Base-by-base conservation (phyloP, 2,888 invertebrate genomes). In the Herminia tarsipennalis region DNA sequence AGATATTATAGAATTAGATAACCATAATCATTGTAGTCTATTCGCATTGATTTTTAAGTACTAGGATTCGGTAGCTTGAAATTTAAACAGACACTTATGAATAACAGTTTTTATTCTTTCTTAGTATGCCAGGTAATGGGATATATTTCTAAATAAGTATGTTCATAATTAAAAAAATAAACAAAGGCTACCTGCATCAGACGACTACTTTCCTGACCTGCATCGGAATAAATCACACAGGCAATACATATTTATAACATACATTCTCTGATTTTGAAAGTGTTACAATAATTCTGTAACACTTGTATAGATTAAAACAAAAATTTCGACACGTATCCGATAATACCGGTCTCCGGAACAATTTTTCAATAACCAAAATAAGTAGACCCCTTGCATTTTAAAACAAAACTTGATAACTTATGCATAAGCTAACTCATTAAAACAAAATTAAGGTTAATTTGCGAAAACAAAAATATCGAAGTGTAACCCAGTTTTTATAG, bases 381-480 rank as follows among this genome's bases (percentile, higher is more conserved):
- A 39, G 6, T 9, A 35, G 52, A 50, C 9, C 38, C 44, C 41
- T 44, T 32, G 32, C 32, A 51, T 36, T 52, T 57, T 51, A 41
- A 45, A 51, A 22, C 20, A 29, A 27, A 22, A 49, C 33, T 13
- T 10, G 18, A 16, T 40, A 40, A 51, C 35, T 52, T 53, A 62
- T 53, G 41, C 17, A 49, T 38, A 43, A 36, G 22, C 35, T 24
- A 48, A 41, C 25, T 5, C 48, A 53, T 66, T 54, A 36, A 47
- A 45, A 44, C 20, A 3, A 32, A 52, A 62, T 62, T 48, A 53
- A 58, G 56, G 63, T 58, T 51, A 62, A 57, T 55, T 53, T 46
- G 38, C 32, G 12, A 50, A 57, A 53, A 58, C 28, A 25, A 54
- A 57, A 48, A 50, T 46, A 18, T 32, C 45, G 36, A 44, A 50